Conservation (phyloP, 2,797 vertebrate species). For the Crocidura indochinensis region DNA sequence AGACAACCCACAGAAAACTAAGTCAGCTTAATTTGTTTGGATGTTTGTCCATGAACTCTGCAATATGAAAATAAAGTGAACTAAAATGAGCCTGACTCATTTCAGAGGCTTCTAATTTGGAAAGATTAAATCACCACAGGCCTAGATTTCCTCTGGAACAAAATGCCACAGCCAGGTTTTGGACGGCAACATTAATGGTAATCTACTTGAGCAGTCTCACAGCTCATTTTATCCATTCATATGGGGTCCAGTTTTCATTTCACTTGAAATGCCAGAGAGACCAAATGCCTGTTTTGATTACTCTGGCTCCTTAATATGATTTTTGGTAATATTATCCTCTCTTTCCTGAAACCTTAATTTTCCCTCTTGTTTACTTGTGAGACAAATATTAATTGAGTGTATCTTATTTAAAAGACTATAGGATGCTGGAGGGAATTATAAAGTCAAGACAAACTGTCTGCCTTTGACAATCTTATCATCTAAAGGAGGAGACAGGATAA, state of each 20-base stretch:
- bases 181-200: conserved; percentile 70
- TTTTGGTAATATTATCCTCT: conserved; percentile 76
- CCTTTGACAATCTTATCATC: conserved; percentile 57
- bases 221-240: conserved; percentile 67
- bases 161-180: conserved; percentile 74
- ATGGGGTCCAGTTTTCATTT: conserved; percentile 72
- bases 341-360: conserved; percentile 82
- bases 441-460: conserved; percentile 71
- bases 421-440: conserved; percentile 59
- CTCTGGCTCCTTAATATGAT: conserved; percentile 75
- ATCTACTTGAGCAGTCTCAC: conserved; percentile 57
- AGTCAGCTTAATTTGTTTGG: conserved; percentile 36
- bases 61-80: conserved; percentile 52
- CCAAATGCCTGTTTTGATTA: conserved; percentile 79
- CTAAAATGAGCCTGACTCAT: conserved; percentile 68
- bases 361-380: conserved; percentile 80
- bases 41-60: neutral
- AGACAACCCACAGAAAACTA: neutral
- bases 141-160: conserved; percentile 75
- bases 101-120: conserved; percentile 74
- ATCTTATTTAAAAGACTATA: conserved; percentile 67
- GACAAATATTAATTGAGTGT: conserved; percentile 78
- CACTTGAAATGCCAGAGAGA: conserved; percentile 72
- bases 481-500: conserved; percentile 60
- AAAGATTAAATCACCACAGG: conserved; percentile 74